phyloP scores from a whole-genome alignment of 2,888 invertebrate species.

The Ditylenchus weischeri region DNA sequence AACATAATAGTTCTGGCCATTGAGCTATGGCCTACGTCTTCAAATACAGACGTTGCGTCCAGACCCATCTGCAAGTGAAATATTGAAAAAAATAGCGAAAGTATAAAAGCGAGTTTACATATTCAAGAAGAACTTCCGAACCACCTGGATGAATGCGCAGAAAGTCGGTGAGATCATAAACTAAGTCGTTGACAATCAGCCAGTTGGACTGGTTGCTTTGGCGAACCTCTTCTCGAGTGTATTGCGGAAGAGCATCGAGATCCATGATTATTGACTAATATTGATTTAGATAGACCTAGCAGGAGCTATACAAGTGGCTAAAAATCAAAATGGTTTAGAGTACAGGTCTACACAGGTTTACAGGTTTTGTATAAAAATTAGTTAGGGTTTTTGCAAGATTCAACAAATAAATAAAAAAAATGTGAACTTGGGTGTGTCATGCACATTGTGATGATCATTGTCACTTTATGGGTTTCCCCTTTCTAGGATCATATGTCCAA shows the following conservation, averaged over 20 bases:
- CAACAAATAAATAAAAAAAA: no score
- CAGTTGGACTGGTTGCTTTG: slow-evolving; percentile 5
- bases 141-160: slow-evolving; percentile 34
- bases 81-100: background rate
- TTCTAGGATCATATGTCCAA: no score
- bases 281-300: no score
- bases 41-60: slow-evolving; percentile 50
- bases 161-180: slow-evolving; percentile 38
- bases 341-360: no score
- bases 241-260: slow-evolving; percentile 9
- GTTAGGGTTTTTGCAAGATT: no score
- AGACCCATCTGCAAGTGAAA: slow-evolving; percentile 43
- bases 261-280: slow-evolving; percentile 1
- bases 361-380: no score
- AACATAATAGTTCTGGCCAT: slow-evolving; percentile 36
- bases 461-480: no score
- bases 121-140: slow-evolving; percentile 32
- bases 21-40: slow-evolving; percentile 48
- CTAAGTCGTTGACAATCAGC: slow-evolving; percentile 36
- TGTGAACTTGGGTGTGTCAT: no score
- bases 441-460: no score
- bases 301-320: no score
- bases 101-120: slow-evolving; percentile 23
- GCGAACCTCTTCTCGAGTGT: slow-evolving; percentile 10
- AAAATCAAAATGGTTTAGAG: no score